phyloP scores from a whole-genome alignment of 2,113 vertebrate genomes.

The Trogon melanurus region DNA sequence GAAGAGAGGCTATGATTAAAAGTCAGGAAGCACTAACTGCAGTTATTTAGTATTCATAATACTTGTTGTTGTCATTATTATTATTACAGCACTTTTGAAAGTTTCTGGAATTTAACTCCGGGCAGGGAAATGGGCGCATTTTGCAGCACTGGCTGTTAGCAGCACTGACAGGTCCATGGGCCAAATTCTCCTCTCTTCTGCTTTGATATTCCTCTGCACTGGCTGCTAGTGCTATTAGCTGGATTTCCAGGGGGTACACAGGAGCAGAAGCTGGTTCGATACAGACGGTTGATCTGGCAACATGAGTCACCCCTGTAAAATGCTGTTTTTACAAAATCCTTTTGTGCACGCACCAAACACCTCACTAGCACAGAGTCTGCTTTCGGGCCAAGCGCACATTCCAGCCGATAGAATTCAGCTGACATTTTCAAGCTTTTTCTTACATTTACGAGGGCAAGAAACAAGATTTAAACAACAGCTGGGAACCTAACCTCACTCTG shows the following conservation, averaged over 20 bases:
- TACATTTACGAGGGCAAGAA: not conserved
- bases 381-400: not conserved
- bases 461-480: not conserved
- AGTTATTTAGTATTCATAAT: not conserved
- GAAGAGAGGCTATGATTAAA: not conserved
- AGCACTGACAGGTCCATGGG: fast-evolving
- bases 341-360: fast-evolving
- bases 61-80: not conserved
- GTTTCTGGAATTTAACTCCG: not conserved
- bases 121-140: not conserved
- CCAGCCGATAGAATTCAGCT: not conserved
- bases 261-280: not conserved
- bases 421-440: not conserved
- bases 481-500: not conserved
- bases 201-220: not conserved
- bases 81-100: not conserved
- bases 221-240: fast-evolving
- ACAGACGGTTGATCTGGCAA: not conserved
- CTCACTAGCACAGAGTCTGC: not conserved
- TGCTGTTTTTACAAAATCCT: not conserved
- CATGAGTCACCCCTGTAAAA: not conserved
- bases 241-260: not conserved
- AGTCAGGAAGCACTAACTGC: not conserved
- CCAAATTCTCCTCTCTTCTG: not conserved
- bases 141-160: not conserved